Evolutionary conservation across 2,888 invertebrate species (phyloP).

Genomic region (Lasioglossum lativentre): DNA sequence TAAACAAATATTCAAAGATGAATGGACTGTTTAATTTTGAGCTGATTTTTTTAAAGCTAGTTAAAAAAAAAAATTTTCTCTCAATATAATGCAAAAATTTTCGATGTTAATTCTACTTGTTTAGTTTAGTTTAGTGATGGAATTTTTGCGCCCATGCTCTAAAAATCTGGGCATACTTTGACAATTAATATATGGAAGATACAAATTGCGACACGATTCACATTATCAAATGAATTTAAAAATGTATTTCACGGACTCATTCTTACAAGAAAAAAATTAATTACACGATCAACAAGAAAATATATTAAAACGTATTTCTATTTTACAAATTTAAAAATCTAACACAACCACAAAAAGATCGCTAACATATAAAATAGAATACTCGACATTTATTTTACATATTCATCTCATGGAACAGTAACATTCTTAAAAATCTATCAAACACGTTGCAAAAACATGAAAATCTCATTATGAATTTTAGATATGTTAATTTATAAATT

Average conservation of each 20-base stretch:
- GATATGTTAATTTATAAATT: slow-evolving; percentile 35
- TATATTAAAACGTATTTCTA: slow-evolving; percentile 31
- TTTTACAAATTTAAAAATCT: slow-evolving; percentile 47
- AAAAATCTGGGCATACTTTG: slow-evolving; percentile 34
- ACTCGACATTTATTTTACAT: slow-evolving; percentile 46
- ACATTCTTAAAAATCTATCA: slow-evolving; percentile 44
- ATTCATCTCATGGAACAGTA: slow-evolving; percentile 46
- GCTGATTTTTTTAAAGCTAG: slow-evolving; percentile 3
- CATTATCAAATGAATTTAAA: slow-evolving; percentile 8
- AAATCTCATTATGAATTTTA: slow-evolving; percentile 41
- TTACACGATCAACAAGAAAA: slow-evolving; percentile 4
- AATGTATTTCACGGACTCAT: slow-evolving; percentile 12
- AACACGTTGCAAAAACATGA: slow-evolving; percentile 41
- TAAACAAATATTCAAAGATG: not conserved
- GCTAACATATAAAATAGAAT: slow-evolving; percentile 44
- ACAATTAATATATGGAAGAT: not conserved
- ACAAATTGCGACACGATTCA: not conserved
- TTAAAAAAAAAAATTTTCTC: not conserved
- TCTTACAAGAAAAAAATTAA: not conserved
- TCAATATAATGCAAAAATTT: not conserved
- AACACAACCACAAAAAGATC: slow-evolving; percentile 49
- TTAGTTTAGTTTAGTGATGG: not conserved
- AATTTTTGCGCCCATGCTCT: not conserved
- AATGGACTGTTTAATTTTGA: not conserved
- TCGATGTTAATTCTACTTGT: slow-evolving; percentile 9